These are phyloP conservation scores for Spermophilus dauricus DNA, from an alignment of 2,113 vertebrate genomes.

Conservation along the genomic window DNA sequence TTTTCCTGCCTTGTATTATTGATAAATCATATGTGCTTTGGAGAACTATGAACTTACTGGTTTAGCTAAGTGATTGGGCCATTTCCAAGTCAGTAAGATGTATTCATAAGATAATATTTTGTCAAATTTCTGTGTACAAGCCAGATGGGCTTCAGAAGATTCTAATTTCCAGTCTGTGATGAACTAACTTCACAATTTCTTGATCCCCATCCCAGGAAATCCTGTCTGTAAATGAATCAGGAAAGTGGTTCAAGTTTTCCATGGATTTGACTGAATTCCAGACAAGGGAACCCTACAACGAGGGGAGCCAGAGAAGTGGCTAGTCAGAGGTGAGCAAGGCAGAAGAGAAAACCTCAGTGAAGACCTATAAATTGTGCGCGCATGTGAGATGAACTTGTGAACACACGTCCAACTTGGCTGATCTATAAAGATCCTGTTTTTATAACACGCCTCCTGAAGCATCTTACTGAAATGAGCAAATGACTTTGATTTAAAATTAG, in stretches of 20 bases:
- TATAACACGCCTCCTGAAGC: conserved; percentile 74
- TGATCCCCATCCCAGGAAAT: conserved; percentile 75
- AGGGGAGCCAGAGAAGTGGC: conserved; percentile 58
- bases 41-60: not conserved
- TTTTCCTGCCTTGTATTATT: not conserved
- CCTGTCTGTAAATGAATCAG: conserved; percentile 72
- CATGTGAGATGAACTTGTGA: conserved; percentile 75
- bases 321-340: conserved; percentile 59
- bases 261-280: conserved; percentile 76
- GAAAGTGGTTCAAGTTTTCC: conserved; percentile 77
- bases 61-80: not conserved
- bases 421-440: conserved; percentile 65
- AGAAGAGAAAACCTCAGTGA: conserved; percentile 28
- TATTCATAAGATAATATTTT: conserved; percentile 53
- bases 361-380: conserved; percentile 60
- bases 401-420: conserved; percentile 71
- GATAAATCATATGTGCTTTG: not conserved
- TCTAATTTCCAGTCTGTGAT: conserved; percentile 49
- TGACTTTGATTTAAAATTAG: conserved; percentile 71
- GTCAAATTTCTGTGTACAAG: conserved; percentile 30
- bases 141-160: conserved; percentile 63
- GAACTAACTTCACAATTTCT: conserved; percentile 56
- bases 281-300: conserved; percentile 68
- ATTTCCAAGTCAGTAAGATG: conserved; percentile 38
- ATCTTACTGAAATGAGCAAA: conserved; percentile 75